phyloP scores from a whole-genome alignment of 2,113 vertebrate genomes.

The Shinisaurus crocodilurus region DNA sequence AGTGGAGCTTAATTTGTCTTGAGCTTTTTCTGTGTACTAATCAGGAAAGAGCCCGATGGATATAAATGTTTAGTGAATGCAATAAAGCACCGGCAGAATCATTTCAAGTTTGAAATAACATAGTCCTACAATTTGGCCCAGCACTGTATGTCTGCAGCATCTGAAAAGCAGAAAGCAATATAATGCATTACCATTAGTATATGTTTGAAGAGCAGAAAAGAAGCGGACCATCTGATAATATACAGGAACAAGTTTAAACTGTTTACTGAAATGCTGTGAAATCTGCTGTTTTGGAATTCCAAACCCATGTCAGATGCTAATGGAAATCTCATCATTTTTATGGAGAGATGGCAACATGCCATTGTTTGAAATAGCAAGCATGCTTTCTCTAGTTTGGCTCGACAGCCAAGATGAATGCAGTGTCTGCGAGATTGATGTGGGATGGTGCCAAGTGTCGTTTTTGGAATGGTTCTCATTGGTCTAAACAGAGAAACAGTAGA shows the following conservation, averaged over 20 bases:
- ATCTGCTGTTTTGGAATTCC: conserved; percentile 50
- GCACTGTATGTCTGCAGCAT: background rate
- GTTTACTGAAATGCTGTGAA: conserved; percentile 70
- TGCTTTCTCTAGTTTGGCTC: conserved; percentile 35
- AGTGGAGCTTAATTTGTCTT: background rate
- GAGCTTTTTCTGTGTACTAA: background rate
- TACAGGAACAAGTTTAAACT: conserved; percentile 55
- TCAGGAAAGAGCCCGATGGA: background rate
- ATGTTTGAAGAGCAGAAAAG: conserved; percentile 60
- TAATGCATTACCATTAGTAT: conserved; percentile 75
- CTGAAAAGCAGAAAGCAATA: conserved; percentile 52
- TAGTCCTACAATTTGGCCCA: conserved; percentile 32
- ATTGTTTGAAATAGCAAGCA: conserved; percentile 71
- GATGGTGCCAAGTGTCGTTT: conserved; percentile 52
- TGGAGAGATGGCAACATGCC: conserved; percentile 66
- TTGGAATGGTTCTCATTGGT: conserved; percentile 53
- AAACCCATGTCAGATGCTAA: conserved; percentile 75
- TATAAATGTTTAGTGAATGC: conserved; percentile 54
- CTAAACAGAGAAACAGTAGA: conserved; percentile 49
- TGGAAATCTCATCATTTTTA: conserved; percentile 67
- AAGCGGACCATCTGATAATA: conserved; percentile 48
- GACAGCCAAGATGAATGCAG: conserved; percentile 45
- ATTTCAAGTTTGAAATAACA: conserved; percentile 54
- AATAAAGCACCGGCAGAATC: conserved; percentile 39
- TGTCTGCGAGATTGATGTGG: conserved; percentile 39